A percentile compares a stretch with the other conserved stretches of the same genome.
Conservation (phyloP, 1,140 invertebrate genomes). For the Cydia strobilella region DNA sequence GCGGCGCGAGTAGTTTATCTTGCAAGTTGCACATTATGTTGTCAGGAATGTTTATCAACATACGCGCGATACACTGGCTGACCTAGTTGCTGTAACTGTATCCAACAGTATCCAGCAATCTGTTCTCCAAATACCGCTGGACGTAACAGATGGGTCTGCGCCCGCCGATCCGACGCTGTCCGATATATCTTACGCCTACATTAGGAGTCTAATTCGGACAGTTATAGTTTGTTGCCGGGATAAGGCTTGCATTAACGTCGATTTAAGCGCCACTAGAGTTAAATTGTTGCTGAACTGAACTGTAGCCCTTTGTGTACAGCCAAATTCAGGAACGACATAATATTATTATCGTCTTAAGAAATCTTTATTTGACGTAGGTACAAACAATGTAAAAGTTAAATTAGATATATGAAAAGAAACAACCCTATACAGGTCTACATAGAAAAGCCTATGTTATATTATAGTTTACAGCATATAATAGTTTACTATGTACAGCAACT, state of each 20-base stretch:
- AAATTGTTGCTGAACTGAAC: background rate
- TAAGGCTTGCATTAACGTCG: conserved; percentile 17
- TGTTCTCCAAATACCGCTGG: conserved; percentile 32
- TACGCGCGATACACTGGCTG: conserved; percentile 11
- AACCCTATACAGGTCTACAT: no score
- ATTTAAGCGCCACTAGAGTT: conserved; percentile 15
- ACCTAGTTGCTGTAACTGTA: conserved; percentile 26
- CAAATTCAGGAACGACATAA: background rate
- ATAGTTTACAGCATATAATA: no score
- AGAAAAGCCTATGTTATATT: no score
- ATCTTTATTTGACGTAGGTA: no score
- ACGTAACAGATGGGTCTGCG: conserved; percentile 21
- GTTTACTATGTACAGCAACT: no score
- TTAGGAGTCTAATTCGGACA: conserved; percentile 28
- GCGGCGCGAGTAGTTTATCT: background rate
- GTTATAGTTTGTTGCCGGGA: conserved; percentile 22
- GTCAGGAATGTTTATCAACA: conserved; percentile 24
- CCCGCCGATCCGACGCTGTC: conserved; percentile 5
- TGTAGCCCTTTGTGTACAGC: background rate
- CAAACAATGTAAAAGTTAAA: no score
- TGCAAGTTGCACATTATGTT: conserved; percentile 14
- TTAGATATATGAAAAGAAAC: no score
- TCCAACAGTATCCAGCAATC: conserved; percentile 30
- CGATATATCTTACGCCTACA: conserved; percentile 28
- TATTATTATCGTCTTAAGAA: no score